phyloP scores from a whole-genome alignment of 2,888 invertebrate species.

The Heteropelma amictum region DNA sequence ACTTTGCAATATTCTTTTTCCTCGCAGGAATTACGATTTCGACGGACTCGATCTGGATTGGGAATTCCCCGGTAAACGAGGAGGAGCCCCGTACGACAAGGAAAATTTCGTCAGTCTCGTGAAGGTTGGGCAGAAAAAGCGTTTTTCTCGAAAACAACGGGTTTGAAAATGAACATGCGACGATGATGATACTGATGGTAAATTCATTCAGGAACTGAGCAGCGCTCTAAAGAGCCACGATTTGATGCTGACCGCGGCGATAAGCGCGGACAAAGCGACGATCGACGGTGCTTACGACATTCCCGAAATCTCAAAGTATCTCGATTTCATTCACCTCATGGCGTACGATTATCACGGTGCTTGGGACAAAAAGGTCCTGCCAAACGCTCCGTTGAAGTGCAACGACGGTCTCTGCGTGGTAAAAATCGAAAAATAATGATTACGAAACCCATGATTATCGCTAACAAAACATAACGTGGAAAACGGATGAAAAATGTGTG shows the following conservation, averaged over 20 bases:
- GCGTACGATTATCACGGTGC: slow-evolving; percentile 94
- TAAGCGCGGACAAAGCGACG: slow-evolving; percentile 87
- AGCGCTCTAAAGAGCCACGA: slow-evolving; percentile 84
- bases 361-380: slow-evolving; percentile 87
- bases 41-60: slow-evolving; percentile 90
- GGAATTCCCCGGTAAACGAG: slow-evolving; percentile 90
- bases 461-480: too few species aligned
- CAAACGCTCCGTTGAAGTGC: slow-evolving; percentile 87
- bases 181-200: too few species aligned
- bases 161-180: background rate
- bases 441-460: background rate
- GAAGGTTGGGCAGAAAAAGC: slow-evolving; percentile 81
- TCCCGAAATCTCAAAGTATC: slow-evolving; percentile 79
- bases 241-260: slow-evolving; percentile 88
- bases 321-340: slow-evolving; percentile 89
- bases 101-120: slow-evolving; percentile 88
- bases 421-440: slow-evolving; percentile 67
- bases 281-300: slow-evolving; percentile 90
- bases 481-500: too few species aligned
- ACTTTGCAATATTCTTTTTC: background rate
- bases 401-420: slow-evolving; percentile 85
- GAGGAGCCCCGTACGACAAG: slow-evolving; percentile 86
- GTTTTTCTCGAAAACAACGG: too few species aligned
- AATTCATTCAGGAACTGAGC: slow-evolving; percentile 82
- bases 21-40: slow-evolving; percentile 83